A percentile compares a stretch with the other conserved stretches of the same genome.
These are phyloP conservation scores for Drosophila dives DNA, from an alignment of 2,888 invertebrate genomes.

Conservation along the genomic window DNA sequence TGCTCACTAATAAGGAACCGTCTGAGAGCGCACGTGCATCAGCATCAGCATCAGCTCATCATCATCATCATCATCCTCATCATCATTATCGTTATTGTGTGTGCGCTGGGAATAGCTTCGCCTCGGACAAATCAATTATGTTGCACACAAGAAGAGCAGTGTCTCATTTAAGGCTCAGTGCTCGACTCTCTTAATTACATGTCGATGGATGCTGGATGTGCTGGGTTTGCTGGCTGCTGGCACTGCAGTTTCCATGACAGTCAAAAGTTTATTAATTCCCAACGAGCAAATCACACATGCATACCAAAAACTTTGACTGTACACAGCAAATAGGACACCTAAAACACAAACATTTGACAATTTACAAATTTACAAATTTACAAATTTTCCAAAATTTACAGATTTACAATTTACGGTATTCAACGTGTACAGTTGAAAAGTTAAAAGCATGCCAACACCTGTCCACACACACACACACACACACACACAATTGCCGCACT, in stretches of 20 bases:
- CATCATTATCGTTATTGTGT: background rate
- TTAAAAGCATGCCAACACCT: constrained; percentile 73
- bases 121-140: constrained; percentile 67
- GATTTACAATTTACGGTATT: constrained; percentile 1
- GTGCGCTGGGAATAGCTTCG: constrained; percentile 13
- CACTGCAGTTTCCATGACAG: constrained; percentile 67
- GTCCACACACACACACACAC: constrained; percentile 29
- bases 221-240: constrained; percentile 14
- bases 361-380: constrained; percentile 1
- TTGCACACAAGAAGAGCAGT: constrained; percentile 28
- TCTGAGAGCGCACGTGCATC: constrained; percentile 61
- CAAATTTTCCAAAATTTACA: background rate
- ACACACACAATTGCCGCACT: constrained; percentile 26
- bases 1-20: constrained; percentile 58
- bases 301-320: constrained; percentile 49
- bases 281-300: constrained; percentile 56
- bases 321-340: constrained; percentile 30
- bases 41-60: constrained; percentile 21
- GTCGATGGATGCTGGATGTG: background rate
- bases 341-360: constrained; percentile 55
- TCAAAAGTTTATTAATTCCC: constrained; percentile 68
- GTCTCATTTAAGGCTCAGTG: constrained; percentile 32
- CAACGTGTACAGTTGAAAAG: constrained; percentile 54
- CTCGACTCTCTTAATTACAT: constrained; percentile 56
- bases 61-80: constrained; percentile 7